phyloP scores from a whole-genome alignment of 2,888 invertebrate species.

The Adelphocoris suturalis region DNA sequence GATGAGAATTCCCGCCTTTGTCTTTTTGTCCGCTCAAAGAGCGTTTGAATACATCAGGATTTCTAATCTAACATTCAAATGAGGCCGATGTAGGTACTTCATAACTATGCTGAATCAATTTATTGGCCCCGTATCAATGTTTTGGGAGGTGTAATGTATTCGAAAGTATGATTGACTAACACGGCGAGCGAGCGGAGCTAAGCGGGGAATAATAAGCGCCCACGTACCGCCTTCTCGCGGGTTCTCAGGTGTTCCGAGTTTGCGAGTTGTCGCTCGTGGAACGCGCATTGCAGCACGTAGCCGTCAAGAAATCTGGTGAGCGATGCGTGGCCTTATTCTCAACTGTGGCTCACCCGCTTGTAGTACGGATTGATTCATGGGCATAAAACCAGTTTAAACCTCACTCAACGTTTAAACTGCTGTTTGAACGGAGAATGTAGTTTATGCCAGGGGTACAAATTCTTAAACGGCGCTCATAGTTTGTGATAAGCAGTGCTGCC shows the following conservation, averaged over 20 bases:
- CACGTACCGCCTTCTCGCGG: conserved; percentile 20
- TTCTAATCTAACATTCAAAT: conserved; percentile 52
- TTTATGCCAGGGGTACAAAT: too few relatives aligned
- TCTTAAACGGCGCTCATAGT: too few relatives aligned
- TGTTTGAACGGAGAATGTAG: too few relatives aligned
- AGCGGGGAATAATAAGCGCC: conserved; percentile 48
- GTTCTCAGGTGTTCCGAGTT: neutral
- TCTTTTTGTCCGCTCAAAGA: conserved; percentile 27
- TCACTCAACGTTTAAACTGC: too few relatives aligned
- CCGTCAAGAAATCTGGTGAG: neutral
- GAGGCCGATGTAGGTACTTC: conserved; percentile 47
- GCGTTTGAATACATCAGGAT: conserved; percentile 45
- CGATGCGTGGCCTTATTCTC: too few relatives aligned
- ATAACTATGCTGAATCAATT: conserved; percentile 54
- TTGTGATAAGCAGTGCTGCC: too few relatives aligned
- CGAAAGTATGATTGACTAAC: conserved; percentile 52
- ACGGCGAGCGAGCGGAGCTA: conserved; percentile 24
- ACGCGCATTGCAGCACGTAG: conserved; percentile 27
- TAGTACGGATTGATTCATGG: too few relatives aligned
- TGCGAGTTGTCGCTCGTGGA: neutral
- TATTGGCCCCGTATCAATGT: conserved; percentile 54
- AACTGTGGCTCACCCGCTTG: too few relatives aligned
- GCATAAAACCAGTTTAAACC: too few relatives aligned
- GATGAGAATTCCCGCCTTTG: conserved; percentile 12
- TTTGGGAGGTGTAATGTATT: conserved; percentile 52